Conservation (phyloP, 2,888 invertebrate genomes). For the Orthonevra nobilis region DNA sequence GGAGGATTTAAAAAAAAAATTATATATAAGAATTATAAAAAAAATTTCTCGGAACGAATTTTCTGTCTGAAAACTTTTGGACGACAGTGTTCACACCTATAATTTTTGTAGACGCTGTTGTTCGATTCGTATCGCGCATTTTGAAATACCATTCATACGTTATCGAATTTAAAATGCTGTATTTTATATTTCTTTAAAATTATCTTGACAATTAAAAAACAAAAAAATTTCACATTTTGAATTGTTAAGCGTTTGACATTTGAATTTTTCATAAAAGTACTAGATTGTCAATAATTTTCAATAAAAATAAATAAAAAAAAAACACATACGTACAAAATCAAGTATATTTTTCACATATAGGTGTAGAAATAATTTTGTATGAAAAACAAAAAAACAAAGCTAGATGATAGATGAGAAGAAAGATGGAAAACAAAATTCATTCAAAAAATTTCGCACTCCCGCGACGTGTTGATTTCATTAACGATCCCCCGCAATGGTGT, state of each 20-base stretch:
- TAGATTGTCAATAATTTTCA: conserved; percentile 12
- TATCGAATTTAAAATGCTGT: too few relatives aligned
- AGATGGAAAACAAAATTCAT: conserved; percentile 41
- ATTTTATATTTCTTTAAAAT: too few relatives aligned
- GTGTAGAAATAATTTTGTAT: background rate
- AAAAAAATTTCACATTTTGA: too few relatives aligned
- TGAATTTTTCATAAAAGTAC: conserved; percentile 8
- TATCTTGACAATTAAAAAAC: too few relatives aligned
- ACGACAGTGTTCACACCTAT: too few relatives aligned
- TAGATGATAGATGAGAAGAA: conserved; percentile 13
- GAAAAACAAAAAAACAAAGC: conserved; percentile 20
- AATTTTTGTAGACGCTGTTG: too few relatives aligned
- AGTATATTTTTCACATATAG: background rate
- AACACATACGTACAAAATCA: background rate
- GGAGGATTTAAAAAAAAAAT: too few relatives aligned
- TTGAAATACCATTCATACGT: too few relatives aligned
- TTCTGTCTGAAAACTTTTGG: too few relatives aligned
- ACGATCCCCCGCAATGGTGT: conserved; percentile 51
- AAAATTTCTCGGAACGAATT: too few relatives aligned
- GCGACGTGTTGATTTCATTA: conserved; percentile 61
- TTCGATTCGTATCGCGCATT: too few relatives aligned
- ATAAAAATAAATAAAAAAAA: conserved; percentile 7
- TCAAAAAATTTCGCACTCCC: conserved; percentile 61
- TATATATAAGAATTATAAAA: too few relatives aligned
- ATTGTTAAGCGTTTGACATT: conserved; percentile 11